These are phyloP conservation scores for Drosophila suzukii DNA, from an alignment of 1,140 invertebrate species.

Conservation along the genomic window DNA sequence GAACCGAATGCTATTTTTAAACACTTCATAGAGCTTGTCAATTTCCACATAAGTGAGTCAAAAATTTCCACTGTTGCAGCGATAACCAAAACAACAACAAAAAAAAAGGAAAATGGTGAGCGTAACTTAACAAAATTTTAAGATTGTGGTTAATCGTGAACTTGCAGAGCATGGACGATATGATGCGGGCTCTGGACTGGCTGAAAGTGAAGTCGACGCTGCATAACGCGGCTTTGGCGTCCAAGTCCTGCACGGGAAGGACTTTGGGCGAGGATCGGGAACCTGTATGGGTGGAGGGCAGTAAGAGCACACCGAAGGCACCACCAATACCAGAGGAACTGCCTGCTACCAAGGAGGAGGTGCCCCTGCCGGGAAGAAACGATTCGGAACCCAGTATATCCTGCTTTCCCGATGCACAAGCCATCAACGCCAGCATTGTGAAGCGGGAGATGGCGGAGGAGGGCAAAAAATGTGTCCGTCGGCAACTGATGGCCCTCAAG, in stretches of 20 bases:
- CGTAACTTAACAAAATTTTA: too few relatives aligned
- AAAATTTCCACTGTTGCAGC: too few relatives aligned
- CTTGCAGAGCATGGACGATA: conserved; percentile 55
- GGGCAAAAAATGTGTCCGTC: conserved; percentile 56
- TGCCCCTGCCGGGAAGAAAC: neutral
- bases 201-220: conserved; percentile 43
- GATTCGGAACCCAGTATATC: conserved; percentile 7
- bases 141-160: neutral
- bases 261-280: conserved; percentile 52
- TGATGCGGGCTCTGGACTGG: conserved; percentile 23
- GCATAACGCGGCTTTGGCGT: conserved; percentile 55
- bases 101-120: conserved; percentile 16
- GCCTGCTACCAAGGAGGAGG: neutral
- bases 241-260: conserved; percentile 38
- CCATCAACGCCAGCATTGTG: conserved; percentile 53
- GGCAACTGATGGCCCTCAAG: conserved; percentile 54
- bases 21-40: neutral
- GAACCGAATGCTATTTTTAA: neutral
- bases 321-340: neutral
- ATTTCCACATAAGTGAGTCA: too few relatives aligned
- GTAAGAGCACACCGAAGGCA: neutral
- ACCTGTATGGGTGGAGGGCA: conserved; percentile 17
- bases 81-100: neutral
- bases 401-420: conserved; percentile 43
- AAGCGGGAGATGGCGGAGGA: conserved; percentile 55